Evolutionary conservation across 1,140 invertebrate species (phyloP).

Genomic region (Chionoecetes opilio): DNA sequence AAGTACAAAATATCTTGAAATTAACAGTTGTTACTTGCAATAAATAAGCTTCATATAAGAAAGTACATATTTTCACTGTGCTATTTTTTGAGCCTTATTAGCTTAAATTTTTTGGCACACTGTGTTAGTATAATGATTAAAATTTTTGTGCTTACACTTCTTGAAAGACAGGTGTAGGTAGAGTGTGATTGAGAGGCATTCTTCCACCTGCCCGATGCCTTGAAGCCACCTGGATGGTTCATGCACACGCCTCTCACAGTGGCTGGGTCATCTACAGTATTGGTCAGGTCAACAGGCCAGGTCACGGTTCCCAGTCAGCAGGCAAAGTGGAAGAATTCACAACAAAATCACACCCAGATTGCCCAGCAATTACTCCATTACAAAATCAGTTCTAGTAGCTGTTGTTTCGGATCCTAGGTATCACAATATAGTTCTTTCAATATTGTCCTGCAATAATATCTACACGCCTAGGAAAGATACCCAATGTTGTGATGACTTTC

Average conservation of each 20-base stretch:
- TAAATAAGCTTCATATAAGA: slow-evolving; percentile 67
- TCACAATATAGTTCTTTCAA: slow-evolving; percentile 70
- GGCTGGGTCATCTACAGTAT: neutral
- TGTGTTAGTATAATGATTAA: slow-evolving; percentile 66
- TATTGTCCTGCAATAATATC: slow-evolving; percentile 69
- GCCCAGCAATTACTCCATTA: slow-evolving; percentile 71
- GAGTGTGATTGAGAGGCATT: slow-evolving; percentile 22
- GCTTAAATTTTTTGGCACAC: slow-evolving; percentile 69
- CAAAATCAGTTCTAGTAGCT: slow-evolving; percentile 68
- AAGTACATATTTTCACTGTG: slow-evolving; percentile 63
- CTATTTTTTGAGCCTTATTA: slow-evolving; percentile 62
- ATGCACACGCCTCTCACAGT: neutral
- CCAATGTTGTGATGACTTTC: slow-evolving; percentile 50
- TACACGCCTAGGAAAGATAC: slow-evolving; percentile 67
- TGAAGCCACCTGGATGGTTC: neutral
- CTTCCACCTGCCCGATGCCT: neutral
- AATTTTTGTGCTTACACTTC: slow-evolving; percentile 73
- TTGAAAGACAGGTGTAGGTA: slow-evolving; percentile 76
- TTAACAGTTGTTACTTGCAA: slow-evolving; percentile 65
- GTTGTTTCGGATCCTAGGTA: slow-evolving; percentile 71
- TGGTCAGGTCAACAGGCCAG: neutral
- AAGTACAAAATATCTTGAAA: slow-evolving; percentile 69
- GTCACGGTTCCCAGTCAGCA: neutral
- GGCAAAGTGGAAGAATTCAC: neutral
- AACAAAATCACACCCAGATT: slow-evolving; percentile 53